Conservation (phyloP, 2,797 vertebrate species). For the Momotus momota region DNA sequence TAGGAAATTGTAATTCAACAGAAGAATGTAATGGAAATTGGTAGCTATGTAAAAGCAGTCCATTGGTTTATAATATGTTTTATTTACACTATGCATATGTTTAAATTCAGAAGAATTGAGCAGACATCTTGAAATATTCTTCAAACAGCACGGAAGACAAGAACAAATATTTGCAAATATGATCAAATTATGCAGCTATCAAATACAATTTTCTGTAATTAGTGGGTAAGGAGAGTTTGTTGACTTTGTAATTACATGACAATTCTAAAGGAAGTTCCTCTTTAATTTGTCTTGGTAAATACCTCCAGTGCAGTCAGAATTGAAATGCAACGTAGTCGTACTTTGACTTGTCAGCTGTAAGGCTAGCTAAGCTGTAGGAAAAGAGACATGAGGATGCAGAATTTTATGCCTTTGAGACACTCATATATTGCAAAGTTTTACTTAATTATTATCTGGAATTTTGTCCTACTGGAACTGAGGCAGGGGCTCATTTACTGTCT, state of each 20-base stretch:
- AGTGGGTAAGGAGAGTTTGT: conserved; percentile 47
- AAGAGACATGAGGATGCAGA: background rate
- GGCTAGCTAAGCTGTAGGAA: background rate
- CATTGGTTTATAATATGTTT: background rate
- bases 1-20: background rate
- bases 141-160: conserved; percentile 6
- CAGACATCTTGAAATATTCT: conserved; percentile 7
- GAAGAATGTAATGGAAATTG: background rate
- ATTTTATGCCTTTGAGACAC: background rate
- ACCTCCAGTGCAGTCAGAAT: background rate
- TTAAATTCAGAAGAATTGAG: conserved; percentile 40
- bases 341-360: fast-evolving
- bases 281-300: conserved; percentile 46
- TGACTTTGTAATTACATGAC: conserved; percentile 68
- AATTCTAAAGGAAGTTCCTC: conserved; percentile 52
- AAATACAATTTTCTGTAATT: conserved; percentile 69
- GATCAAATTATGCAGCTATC: conserved; percentile 50
- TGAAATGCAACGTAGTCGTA: background rate
- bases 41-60: background rate
- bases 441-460: background rate
- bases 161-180: conserved; percentile 66
- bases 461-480: background rate
- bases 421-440: background rate
- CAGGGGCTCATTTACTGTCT: background rate
- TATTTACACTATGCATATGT: background rate